Evolutionary conservation across 2,797 vertebrate species (phyloP).

Genomic region (Siniperca scherzeri): DNA sequence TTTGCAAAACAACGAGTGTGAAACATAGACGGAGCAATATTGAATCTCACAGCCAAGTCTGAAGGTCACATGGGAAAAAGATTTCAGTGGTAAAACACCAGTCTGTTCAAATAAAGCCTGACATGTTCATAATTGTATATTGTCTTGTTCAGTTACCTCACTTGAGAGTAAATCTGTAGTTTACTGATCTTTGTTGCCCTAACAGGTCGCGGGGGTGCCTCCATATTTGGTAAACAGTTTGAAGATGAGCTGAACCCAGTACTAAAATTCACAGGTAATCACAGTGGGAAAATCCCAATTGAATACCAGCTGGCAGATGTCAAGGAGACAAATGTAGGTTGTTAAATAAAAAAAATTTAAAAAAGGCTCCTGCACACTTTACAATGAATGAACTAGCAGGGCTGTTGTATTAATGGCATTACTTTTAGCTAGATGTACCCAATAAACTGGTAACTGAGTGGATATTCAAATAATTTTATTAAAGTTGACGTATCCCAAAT

Average conservation of each 20-base stretch:
- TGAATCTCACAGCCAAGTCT: not conserved
- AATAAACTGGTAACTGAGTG: not conserved
- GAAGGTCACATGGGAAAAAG: not conserved
- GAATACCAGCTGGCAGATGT: not conserved
- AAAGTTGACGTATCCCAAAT: not conserved
- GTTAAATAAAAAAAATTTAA: not conserved
- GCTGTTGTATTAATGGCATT: not conserved
- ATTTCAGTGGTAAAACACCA: not conserved
- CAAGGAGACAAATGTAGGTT: not conserved
- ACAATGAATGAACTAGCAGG: not conserved
- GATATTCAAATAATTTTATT: not conserved
- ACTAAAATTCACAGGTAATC: conserved; percentile 93
- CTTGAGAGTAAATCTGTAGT: not conserved
- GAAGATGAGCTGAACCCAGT: conserved; percentile 93
- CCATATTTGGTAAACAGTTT: conserved; percentile 95
- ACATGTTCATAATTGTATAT: not conserved
- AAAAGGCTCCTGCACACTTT: not conserved
- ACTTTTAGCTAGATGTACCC: not conserved
- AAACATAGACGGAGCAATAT: not conserved
- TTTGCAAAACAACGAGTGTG: not conserved
- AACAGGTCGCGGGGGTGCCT: conserved; percentile 92
- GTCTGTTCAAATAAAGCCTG: not conserved
- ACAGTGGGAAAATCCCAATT: not conserved
- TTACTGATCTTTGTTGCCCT: conserved; percentile 19
- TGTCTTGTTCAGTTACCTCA: not conserved